Percentiles rank a stretch among this genome's conserved stretches.
Conservation (phyloP, 1,140 invertebrate species). For the Ruditapes philippinarum region DNA sequence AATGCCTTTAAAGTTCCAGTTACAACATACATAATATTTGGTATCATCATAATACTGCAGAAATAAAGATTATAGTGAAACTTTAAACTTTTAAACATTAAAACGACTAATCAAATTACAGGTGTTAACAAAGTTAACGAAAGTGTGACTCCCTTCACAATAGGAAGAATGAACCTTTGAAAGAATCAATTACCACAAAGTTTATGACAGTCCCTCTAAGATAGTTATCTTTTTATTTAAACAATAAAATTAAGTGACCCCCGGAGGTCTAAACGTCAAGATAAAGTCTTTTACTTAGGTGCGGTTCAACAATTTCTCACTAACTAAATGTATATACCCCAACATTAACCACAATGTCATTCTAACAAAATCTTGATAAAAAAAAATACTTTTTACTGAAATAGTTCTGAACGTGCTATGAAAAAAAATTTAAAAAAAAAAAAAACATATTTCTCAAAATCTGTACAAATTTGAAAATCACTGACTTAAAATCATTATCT, state of each 20-base stretch:
- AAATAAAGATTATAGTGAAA: background rate
- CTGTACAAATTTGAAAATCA: too few relatives aligned
- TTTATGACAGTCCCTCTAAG: background rate
- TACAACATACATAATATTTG: too few relatives aligned
- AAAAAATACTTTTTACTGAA: too few relatives aligned
- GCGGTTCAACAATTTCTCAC: background rate
- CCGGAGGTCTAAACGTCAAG: background rate
- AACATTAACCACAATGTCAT: too few relatives aligned
- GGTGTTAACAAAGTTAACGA: background rate
- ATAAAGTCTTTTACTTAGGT: background rate
- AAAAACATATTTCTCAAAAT: too few relatives aligned
- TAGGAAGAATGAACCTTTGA: background rate
- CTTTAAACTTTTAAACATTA: background rate
- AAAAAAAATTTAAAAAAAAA: too few relatives aligned
- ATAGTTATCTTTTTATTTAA: background rate
- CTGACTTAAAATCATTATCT: too few relatives aligned
- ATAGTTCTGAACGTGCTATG: too few relatives aligned
- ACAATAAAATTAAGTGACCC: conserved; percentile 1
- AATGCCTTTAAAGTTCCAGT: too few relatives aligned
- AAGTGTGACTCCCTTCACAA: conserved; percentile 2
- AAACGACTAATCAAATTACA: background rate
- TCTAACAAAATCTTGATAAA: too few relatives aligned
- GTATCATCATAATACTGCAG: too few relatives aligned
- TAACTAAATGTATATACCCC: too few relatives aligned
- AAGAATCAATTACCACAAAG: conserved; percentile 26